Percentiles rank a stretch among this genome's conserved stretches.
Evolutionary conservation across 2,113 vertebrate species (phyloP).

Genomic region (Hoplias malabaricus): DNA sequence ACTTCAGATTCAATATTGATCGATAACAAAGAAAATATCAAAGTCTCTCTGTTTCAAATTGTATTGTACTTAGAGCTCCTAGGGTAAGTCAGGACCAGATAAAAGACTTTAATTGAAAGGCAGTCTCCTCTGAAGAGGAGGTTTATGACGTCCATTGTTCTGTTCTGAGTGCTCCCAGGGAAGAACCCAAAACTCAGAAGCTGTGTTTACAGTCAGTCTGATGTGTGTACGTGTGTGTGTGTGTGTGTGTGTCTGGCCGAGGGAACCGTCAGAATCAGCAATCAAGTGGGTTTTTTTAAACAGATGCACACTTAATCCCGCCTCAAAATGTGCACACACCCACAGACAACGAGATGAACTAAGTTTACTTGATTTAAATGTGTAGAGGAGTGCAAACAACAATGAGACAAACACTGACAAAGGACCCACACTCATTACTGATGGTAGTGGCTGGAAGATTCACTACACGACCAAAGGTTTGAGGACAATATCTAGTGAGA

Average conservation of each 20-base stretch:
- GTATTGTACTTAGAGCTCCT: background rate
- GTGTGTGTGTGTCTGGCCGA: background rate
- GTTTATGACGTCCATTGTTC: background rate
- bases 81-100: too few species aligned
- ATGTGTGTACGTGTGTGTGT: background rate
- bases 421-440: too few species aligned
- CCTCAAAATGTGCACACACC: background rate
- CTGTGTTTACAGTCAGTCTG: background rate
- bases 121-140: background rate
- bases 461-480: too few species aligned
- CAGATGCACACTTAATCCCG: constrained; percentile 28
- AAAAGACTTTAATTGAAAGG: background rate
- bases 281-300: constrained; percentile 14
- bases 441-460: too few species aligned
- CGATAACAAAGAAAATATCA: background rate
- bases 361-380: background rate
- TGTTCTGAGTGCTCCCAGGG: background rate
- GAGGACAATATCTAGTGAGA: too few species aligned
- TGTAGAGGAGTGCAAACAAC: too few species aligned
- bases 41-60: background rate
- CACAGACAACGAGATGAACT: background rate
- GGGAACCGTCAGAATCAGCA: constrained; percentile 11
- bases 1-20: background rate
- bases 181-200: background rate
- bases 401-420: too few species aligned